Evolutionary conservation across 2,888 invertebrate genomes (phyloP).

Genomic region (Epinotia nisella): DNA sequence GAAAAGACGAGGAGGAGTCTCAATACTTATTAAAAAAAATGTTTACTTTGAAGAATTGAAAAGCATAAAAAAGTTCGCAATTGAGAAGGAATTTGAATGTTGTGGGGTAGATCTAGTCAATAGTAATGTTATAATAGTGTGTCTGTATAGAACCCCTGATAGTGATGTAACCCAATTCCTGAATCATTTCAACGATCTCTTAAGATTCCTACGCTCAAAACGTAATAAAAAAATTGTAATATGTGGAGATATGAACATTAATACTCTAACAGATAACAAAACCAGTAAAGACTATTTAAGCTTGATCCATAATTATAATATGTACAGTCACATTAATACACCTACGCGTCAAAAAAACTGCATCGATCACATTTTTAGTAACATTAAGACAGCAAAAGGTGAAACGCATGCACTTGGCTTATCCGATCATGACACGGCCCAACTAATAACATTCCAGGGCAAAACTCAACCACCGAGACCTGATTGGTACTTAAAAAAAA

Average conservation of each 20-base stretch:
- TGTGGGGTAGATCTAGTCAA: conserved; percentile 16
- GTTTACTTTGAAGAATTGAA: not conserved
- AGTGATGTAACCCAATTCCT: conserved; percentile 2
- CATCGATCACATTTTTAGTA: conserved; percentile 14
- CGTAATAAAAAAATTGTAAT: not conserved
- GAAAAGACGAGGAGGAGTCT: conserved; percentile 14
- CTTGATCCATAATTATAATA: not conserved
- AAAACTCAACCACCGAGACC: not conserved
- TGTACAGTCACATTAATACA: conserved; percentile 4
- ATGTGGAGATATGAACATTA: conserved; percentile 7
- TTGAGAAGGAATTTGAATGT: conserved; percentile 23
- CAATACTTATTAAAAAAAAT: conserved; percentile 1
- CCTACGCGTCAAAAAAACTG: conserved; percentile 1
- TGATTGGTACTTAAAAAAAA: not conserved
- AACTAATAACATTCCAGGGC: not conserved
- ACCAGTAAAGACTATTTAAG: not conserved
- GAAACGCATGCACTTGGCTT: conserved; percentile 5
- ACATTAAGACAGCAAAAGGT: conserved; percentile 9
- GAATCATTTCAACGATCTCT: not conserved
- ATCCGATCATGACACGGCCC: conserved; percentile 1
- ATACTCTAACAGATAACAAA: conserved; percentile 15
- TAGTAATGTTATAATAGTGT: conserved; percentile 8
- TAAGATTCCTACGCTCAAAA: conserved; percentile 1
- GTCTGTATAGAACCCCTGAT: conserved; percentile 28
- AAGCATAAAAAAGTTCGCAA: not conserved